These are phyloP conservation scores for Capreolus pygargus DNA, from an alignment of 2,113 vertebrate genomes.

Conservation along the genomic window DNA sequence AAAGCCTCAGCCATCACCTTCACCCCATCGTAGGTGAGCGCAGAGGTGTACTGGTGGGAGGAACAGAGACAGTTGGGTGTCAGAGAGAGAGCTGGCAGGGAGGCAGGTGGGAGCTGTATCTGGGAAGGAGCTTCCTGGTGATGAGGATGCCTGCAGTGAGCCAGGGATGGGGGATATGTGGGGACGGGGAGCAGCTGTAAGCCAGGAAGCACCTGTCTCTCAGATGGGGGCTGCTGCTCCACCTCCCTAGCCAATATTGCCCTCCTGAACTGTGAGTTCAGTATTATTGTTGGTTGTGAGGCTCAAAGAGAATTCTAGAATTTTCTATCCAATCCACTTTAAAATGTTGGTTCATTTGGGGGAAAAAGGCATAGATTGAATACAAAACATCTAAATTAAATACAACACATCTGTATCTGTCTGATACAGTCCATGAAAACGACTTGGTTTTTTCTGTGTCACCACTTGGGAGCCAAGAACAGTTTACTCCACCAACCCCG, in stretches of 20 bases:
- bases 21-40: constrained; percentile 95
- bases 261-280: neutral
- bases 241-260: neutral
- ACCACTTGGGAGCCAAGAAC: neutral
- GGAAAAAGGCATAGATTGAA: neutral
- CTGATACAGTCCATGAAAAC: neutral
- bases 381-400: neutral
- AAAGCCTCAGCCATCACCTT: constrained; percentile 98
- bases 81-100: neutral
- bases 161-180: accelerated
- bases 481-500: neutral
- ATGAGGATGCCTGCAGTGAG: neutral
- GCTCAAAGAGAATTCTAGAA: neutral
- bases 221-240: neutral
- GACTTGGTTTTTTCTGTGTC: neutral
- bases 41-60: constrained; percentile 91
- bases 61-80: constrained; percentile 7
- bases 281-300: neutral
- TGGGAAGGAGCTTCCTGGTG: neutral
- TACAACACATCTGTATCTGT: neutral
- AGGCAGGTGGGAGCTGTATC: neutral
- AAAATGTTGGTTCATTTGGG: neutral
- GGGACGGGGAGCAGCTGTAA: no score
- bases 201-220: neutral
- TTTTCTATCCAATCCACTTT: neutral